phyloP scores from a whole-genome alignment of 2,888 invertebrate genomes.

The Petrophora chlorosata region DNA sequence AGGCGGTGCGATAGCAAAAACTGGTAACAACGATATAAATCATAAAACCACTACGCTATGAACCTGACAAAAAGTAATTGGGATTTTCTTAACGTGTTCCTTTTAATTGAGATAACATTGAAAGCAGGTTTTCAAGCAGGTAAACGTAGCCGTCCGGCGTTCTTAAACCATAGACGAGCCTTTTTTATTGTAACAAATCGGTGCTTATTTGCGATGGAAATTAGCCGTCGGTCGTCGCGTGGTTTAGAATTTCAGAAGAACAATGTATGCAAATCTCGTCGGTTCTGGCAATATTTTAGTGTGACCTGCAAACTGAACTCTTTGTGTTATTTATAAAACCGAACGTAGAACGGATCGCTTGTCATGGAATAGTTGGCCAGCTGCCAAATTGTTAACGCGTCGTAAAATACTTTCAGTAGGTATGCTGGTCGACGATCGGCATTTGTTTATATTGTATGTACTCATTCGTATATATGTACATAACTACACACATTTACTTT shows the following conservation, averaged over 20 bases:
- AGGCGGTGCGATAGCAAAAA: slow-evolving; percentile 44
- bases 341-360: slow-evolving; percentile 64
- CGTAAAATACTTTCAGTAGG: slow-evolving; percentile 69
- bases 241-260: slow-evolving; percentile 18
- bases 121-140: slow-evolving; percentile 28
- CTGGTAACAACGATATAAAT: slow-evolving; percentile 43
- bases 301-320: slow-evolving; percentile 54
- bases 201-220: slow-evolving; percentile 11
- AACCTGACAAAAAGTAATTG: slow-evolving; percentile 51
- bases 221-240: slow-evolving; percentile 2
- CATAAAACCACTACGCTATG: slow-evolving; percentile 50
- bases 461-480: slow-evolving; percentile 6
- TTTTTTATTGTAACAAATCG: slow-evolving; percentile 21
- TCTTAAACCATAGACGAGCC: slow-evolving; percentile 6
- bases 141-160: slow-evolving; percentile 14
- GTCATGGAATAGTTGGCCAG: slow-evolving; percentile 73
- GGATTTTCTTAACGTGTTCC: slow-evolving; percentile 44
- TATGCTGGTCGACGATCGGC: slow-evolving; percentile 71
- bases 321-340: slow-evolving; percentile 66
- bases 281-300: slow-evolving; percentile 42
- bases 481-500: slow-evolving; percentile 1
- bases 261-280: slow-evolving; percentile 41
- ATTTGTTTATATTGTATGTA: slow-evolving; percentile 63
- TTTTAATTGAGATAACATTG: slow-evolving; percentile 34
- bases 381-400: slow-evolving; percentile 62